Evolutionary conservation across 2,797 vertebrate genomes (phyloP).

Genomic region (Buphagus erythrorhynchus): DNA sequence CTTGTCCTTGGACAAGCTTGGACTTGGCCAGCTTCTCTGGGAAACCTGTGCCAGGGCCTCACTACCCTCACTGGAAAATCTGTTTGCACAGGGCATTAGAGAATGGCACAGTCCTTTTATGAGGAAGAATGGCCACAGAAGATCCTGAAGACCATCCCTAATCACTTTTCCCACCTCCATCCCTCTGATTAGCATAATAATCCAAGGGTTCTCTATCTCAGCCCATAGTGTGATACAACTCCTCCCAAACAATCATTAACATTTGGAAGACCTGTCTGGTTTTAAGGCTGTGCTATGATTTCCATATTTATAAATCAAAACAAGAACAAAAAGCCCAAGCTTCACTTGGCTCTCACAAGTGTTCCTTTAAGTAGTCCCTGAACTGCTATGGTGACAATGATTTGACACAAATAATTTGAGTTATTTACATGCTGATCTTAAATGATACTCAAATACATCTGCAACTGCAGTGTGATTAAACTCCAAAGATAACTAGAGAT

Average conservation of each 20-base stretch:
- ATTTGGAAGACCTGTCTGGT: background rate
- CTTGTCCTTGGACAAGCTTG: background rate
- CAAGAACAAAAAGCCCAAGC: background rate
- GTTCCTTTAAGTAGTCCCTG: background rate
- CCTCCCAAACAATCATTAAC: background rate
- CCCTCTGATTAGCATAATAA: background rate
- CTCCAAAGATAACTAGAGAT: background rate
- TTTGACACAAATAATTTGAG: background rate
- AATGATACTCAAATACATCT: background rate
- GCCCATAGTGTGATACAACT: background rate
- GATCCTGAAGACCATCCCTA: background rate
- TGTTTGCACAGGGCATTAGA: background rate
- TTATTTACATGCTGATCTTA: background rate
- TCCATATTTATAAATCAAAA: background rate
- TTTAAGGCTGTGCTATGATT: background rate
- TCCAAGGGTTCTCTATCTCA: background rate
- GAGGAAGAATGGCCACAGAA: background rate
- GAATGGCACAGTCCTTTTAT: background rate
- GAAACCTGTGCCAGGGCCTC: background rate
- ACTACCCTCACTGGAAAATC: background rate
- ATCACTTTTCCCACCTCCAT: background rate
- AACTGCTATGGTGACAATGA: accelerated
- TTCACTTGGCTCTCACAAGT: background rate
- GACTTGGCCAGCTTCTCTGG: background rate
- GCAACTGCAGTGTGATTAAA: background rate